A percentile compares a stretch with the other conserved stretches of the same genome.
phyloP scores from a whole-genome alignment of 2,888 invertebrate species.

The Dilophus febrilis region DNA sequence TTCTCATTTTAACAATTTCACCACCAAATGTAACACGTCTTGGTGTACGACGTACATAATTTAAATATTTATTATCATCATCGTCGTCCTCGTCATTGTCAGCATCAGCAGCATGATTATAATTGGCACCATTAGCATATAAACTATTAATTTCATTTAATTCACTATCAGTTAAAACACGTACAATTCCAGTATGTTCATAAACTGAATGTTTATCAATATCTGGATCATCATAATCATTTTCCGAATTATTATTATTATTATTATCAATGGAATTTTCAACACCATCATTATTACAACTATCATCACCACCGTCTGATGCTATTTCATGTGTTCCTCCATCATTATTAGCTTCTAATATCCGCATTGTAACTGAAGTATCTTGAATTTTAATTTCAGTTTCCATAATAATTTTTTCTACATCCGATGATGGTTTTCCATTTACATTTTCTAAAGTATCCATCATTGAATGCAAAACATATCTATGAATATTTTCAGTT shows the following conservation, averaged over 20 bases:
- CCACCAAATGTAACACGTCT: constrained; percentile 72
- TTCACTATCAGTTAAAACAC: constrained; percentile 43
- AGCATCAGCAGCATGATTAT: no score
- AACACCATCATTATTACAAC: constrained; percentile 4
- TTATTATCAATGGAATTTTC: constrained; percentile 6
- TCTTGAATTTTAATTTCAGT: constrained; percentile 70
- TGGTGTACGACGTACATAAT: constrained; percentile 38
- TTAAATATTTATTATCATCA: constrained; percentile 15
- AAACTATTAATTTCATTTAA: constrained; percentile 32
- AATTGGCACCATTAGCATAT: no score
- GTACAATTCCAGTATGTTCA: constrained; percentile 32
- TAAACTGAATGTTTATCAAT: constrained; percentile 1
- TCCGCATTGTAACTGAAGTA: constrained; percentile 68
- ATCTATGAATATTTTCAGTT: neutral
- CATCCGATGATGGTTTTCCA: constrained; percentile 11
- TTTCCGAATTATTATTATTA: constrained; percentile 24
- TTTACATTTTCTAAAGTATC: neutral
- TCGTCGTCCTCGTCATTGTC: constrained; percentile 8
- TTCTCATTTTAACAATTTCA: constrained; percentile 70
- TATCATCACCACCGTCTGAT: constrained; percentile 3
- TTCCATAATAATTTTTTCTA: constrained; percentile 57
- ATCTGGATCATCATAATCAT: constrained; percentile 18
- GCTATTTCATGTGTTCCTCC: no score
- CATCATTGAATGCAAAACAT: neutral
- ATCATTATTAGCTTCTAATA: constrained; percentile 39